Conservation (phyloP, 2,113 vertebrate species). For the Chauna torquata region DNA sequence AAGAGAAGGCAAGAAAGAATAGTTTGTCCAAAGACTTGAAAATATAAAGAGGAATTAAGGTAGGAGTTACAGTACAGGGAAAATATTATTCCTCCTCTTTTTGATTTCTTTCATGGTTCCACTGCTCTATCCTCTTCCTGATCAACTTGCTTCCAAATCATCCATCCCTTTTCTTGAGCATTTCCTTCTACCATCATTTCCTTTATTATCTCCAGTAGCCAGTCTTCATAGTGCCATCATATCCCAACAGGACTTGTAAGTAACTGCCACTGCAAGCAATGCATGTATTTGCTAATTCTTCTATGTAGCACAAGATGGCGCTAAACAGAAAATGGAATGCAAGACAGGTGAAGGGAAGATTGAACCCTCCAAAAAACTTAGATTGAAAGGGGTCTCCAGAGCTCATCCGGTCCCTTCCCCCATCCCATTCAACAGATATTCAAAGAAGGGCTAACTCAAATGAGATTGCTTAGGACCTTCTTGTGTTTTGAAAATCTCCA, state of each 20-base stretch:
- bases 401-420: neutral
- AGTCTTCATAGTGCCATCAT: neutral
- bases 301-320: too few relatives aligned
- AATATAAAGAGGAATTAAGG: neutral
- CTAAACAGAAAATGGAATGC: neutral
- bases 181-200: neutral
- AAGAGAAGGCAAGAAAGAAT: neutral
- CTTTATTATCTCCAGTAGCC: neutral
- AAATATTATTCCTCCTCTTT: neutral
- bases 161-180: neutral
- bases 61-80: neutral
- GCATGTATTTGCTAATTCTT: neutral
- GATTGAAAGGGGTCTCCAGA: neutral
- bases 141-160: neutral
- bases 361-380: neutral
- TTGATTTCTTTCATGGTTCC: neutral
- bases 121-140: neutral
- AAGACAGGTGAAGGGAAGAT: neutral
- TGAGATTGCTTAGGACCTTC: neutral
- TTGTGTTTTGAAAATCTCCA: neutral
- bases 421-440: neutral
- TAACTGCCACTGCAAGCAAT: neutral
- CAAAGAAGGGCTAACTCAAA: neutral
- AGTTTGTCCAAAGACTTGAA: neutral
- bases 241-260: neutral